Percentiles rank a stretch among this genome's conserved stretches.
Conservation (phyloP, 2,888 invertebrate genomes). For the Hydroisotoma schaefferi region DNA sequence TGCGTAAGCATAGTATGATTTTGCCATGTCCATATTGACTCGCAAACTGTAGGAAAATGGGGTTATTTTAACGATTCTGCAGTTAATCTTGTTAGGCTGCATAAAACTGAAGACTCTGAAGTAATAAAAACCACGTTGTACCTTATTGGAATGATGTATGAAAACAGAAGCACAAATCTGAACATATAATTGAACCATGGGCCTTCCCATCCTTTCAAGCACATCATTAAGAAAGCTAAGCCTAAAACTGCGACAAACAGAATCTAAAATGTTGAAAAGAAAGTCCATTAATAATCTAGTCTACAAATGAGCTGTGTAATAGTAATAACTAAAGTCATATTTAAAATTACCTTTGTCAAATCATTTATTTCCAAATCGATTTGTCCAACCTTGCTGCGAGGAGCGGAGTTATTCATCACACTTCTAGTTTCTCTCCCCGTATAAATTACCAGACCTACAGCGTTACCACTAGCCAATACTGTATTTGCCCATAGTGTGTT, state of each 20-base stretch:
- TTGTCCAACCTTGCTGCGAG: constrained; percentile 74
- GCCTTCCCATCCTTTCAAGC: constrained; percentile 91
- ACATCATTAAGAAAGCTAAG: constrained; percentile 89
- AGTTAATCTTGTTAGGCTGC: no score
- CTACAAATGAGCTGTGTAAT: constrained; percentile 5
- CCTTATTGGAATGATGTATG: constrained; percentile 89
- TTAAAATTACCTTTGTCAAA: constrained; percentile 75
- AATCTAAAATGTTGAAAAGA: constrained; percentile 29
- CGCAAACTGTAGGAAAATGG: constrained; percentile 68
- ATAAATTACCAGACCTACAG: constrained; percentile 92
- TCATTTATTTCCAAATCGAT: constrained; percentile 95
- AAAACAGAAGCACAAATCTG: constrained; percentile 92
- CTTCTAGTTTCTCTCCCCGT: constrained; percentile 95
- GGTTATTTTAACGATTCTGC: background rate
- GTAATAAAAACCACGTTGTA: background rate
- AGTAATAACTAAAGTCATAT: background rate
- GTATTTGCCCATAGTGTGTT: constrained; percentile 99
- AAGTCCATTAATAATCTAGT: background rate
- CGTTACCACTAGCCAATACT: constrained; percentile 94
- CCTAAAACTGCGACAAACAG: constrained; percentile 68
- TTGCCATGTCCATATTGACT: constrained; percentile 98
- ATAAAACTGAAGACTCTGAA: no score
- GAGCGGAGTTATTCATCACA: constrained; percentile 97
- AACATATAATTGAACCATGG: constrained; percentile 97
- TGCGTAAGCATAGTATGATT: constrained; percentile 94